phyloP scores from a whole-genome alignment of 2,113 vertebrate genomes.

The Bubo bubo region DNA sequence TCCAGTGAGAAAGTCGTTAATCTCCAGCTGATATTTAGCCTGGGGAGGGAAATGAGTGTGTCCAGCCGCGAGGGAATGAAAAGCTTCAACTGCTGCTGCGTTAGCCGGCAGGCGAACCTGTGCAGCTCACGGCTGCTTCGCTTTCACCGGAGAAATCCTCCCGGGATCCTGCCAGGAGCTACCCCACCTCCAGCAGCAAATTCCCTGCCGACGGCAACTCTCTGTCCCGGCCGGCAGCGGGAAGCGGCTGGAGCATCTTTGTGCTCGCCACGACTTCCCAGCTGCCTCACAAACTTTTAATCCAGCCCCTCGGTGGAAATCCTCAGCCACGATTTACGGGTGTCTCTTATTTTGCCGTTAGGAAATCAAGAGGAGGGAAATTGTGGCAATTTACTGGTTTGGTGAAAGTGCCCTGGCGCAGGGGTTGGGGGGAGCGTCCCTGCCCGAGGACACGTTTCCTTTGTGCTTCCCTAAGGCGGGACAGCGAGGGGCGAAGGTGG shows the following conservation, averaged over 20 bases:
- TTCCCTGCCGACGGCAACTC: background rate
- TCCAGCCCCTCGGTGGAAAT: background rate
- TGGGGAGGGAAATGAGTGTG: background rate
- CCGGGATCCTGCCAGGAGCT: background rate
- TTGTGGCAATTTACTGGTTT: background rate
- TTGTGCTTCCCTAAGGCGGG: background rate
- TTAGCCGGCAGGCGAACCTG: background rate
- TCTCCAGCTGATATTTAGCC: background rate
- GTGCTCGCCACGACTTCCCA: background rate
- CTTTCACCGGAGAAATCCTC: background rate
- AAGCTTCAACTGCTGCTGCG: background rate
- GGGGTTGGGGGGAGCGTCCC: background rate
- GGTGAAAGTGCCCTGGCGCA: background rate
- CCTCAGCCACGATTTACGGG: background rate
- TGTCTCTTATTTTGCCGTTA: background rate
- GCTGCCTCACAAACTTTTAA: background rate
- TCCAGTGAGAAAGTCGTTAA: too few species aligned
- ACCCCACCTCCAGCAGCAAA: background rate
- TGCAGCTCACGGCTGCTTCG: background rate
- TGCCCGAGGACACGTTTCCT: accelerated
- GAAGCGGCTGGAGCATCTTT: background rate
- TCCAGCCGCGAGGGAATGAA: background rate
- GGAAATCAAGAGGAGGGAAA: background rate
- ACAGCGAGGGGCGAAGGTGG: background rate
- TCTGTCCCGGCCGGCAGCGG: background rate